Conservation (phyloP, 2,113 vertebrate genomes). For the Megaleporinus macrocephalus region DNA sequence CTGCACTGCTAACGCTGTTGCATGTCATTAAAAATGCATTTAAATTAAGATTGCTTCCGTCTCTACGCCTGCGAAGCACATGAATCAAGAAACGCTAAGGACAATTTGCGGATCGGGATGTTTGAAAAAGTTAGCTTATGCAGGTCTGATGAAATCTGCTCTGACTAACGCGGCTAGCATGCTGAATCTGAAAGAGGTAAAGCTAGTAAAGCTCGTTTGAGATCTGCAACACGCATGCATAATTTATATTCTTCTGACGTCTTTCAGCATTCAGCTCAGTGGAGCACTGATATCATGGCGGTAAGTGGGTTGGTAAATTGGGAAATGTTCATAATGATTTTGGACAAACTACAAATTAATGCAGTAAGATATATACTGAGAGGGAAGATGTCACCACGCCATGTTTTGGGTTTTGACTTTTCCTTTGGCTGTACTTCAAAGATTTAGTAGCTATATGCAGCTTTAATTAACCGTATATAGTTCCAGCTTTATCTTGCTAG, state of each 20-base stretch:
- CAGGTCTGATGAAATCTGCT: not conserved
- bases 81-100: not conserved
- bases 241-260: constrained; percentile 3
- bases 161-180: not conserved
- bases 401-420: too few relatives aligned
- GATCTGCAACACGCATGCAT: constrained; percentile 20
- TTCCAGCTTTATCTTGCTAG: too few relatives aligned
- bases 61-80: not conserved
- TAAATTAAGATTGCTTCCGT: constrained; percentile 22
- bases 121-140: constrained; percentile 21
- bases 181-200: constrained; percentile 7
- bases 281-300: not conserved
- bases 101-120: not conserved
- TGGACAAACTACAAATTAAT: too few relatives aligned
- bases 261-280: constrained; percentile 7
- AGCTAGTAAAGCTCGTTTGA: not conserved
- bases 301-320: not conserved
- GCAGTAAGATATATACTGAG: too few relatives aligned
- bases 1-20: constrained; percentile 11
- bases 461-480: too few relatives aligned
- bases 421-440: too few relatives aligned
- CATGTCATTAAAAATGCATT: constrained; percentile 46
- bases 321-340: too few relatives aligned
- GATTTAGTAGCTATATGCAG: too few relatives aligned
- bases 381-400: too few relatives aligned